Evolutionary conservation across 2,113 vertebrate genomes (phyloP), one percentile per base, ranked within the genome.

Genomic region (Pithys albifrons): DNA sequence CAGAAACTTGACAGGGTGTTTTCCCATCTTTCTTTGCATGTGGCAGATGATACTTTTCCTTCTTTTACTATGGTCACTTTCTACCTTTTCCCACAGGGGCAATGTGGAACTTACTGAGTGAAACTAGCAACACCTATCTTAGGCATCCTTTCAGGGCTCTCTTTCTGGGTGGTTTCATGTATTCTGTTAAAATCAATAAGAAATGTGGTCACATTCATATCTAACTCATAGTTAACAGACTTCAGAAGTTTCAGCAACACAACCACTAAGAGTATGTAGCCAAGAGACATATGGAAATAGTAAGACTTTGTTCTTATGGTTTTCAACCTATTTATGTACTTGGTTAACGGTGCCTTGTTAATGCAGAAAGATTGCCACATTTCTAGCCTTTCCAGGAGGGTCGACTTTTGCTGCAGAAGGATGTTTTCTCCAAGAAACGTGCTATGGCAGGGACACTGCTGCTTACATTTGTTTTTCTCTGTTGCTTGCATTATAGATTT

Each of bases 291-390:
- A 93, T 54, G 85, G 88, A 92, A 96, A 88, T 25, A 86, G 72
- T 65, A 49, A 89, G 52, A 88, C 92, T 90, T 88, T 83, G 24
- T 88, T 94, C 79, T 75, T 72, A 85, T 65, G 65, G 93, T 54
- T 95, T 93, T 67, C 41, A 59, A 31, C 7, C 52, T 95, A 89
- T 88, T 92, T 92, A 67, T 83, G 64, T 83, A 77, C 88, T 96
- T 96, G 91, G 89, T 85, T 93, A 94, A 88, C 71, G 77, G 59
- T 23, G 19, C 49, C 69, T 92, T 1, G 1, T 89, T 93, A 89
- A 78, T 75, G 72, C 35, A 81, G 76, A 84, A 80, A 61, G 64
- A 71, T 64, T 89, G 78, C 87, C 71, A 93, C 43, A 83, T 77
- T 66, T 81, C 52, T 58, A 88, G 74, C 28, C 49, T 92, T 94